A percentile compares a stretch with the other conserved stretches of the same genome.
Evolutionary conservation across 1,140 invertebrate species (phyloP).

Genomic region (Neotoxoptera formosana): DNA sequence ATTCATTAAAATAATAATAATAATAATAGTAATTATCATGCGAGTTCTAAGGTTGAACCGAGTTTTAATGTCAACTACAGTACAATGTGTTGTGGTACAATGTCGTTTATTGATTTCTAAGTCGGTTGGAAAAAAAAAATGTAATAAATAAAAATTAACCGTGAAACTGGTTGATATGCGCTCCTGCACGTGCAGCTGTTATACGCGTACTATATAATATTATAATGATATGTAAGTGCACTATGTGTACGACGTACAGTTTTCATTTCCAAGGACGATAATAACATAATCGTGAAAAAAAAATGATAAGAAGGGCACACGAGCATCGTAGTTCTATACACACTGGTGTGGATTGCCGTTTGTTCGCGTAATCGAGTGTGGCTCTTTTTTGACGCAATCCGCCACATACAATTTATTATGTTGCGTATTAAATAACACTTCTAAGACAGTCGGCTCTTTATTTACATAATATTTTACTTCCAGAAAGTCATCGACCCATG

Average conservation of each 20-base stretch:
- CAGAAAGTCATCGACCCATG: neutral
- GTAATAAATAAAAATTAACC: neutral
- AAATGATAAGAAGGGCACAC: constrained; percentile 4
- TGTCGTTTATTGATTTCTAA: constrained; percentile 3
- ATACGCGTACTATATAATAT: too few species aligned
- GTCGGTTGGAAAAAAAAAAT: neutral
- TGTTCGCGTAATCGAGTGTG: neutral
- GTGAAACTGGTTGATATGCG: neutral
- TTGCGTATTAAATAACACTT: neutral
- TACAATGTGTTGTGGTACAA: constrained; percentile 3
- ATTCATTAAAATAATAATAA: neutral
- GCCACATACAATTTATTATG: neutral
- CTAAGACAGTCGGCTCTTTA: neutral
- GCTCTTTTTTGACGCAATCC: neutral
- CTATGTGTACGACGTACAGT: neutral
- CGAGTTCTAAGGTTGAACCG: neutral
- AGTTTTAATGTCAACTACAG: neutral
- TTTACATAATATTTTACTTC: neutral
- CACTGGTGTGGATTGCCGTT: neutral
- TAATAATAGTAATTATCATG: neutral
- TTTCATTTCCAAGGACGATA: neutral
- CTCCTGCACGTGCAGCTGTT: neutral
- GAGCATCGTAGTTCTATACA: neutral
- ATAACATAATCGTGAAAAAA: neutral
- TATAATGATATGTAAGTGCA: neutral